These are phyloP conservation scores for Heliocidaris tuberculata DNA, from an alignment of 35 echinoderm and acorn worm species.

Conservation along the genomic window DNA sequence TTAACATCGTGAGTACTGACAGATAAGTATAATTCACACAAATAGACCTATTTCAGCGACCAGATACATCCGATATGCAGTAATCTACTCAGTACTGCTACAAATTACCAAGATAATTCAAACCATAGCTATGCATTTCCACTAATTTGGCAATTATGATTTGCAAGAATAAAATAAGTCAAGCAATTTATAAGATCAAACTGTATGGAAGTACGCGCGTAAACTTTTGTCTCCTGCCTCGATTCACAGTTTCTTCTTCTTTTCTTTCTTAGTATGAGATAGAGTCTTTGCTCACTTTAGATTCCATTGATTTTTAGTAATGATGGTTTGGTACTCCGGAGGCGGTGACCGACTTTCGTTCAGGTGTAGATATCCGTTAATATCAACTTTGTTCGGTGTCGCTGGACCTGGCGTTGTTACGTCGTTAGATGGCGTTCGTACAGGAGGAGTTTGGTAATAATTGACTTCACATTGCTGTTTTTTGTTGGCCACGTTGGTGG, in stretches of 20 bases:
- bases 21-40: too few species aligned
- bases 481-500: not conserved
- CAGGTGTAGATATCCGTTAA: not conserved
- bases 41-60: too few species aligned
- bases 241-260: not conserved
- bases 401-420: not conserved
- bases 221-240: not conserved
- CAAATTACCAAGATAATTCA: too few species aligned
- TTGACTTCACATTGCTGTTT: not conserved
- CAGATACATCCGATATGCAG: too few species aligned
- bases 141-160: too few species aligned
- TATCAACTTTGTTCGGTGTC: not conserved
- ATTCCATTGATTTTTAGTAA: conserved; percentile 19
- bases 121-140: too few species aligned
- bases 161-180: too few species aligned
- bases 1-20: too few species aligned
- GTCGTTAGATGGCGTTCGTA: not conserved
- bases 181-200: too few species aligned
- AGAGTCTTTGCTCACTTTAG: not conserved
- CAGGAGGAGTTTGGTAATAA: not conserved
- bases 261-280: not conserved
- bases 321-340: not conserved
- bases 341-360: not conserved
- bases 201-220: too few species aligned
- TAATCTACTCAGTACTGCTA: too few species aligned